These are phyloP conservation scores for Brachionichthys hirsutus DNA, from an alignment of 2,113 vertebrate species.

Conservation along the genomic window DNA sequence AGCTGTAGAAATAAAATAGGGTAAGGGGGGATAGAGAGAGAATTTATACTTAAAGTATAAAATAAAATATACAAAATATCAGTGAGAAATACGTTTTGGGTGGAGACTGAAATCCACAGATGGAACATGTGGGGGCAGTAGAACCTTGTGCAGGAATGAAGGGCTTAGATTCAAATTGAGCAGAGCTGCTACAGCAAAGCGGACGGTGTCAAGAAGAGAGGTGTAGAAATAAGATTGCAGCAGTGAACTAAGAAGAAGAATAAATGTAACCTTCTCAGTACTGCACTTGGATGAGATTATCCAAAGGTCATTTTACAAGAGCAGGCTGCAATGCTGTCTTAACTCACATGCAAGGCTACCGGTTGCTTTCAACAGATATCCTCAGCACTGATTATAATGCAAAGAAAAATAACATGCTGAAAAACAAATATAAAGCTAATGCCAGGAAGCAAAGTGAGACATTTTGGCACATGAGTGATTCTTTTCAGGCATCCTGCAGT, in stretches of 20 bases:
- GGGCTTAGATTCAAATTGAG: conserved; percentile 16
- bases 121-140: conserved; percentile 68
- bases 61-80: background rate
- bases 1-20: conserved; percentile 80
- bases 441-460: conserved; percentile 32
- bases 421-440: conserved; percentile 22
- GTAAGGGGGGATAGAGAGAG: background rate
- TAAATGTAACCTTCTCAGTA: conserved; percentile 39
- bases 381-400: conserved; percentile 24
- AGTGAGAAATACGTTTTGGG: background rate
- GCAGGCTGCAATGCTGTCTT: background rate
- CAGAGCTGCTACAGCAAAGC: conserved; percentile 1
- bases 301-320: background rate
- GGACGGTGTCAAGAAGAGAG: conserved; percentile 10
- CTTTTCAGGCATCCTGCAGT: conserved; percentile 21
- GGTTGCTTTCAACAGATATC: conserved; percentile 1
- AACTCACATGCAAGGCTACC: background rate
- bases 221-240: conserved; percentile 9
- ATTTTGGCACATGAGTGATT: conserved; percentile 17
- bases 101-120: conserved; percentile 16
- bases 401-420: conserved; percentile 21
- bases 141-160: conserved; percentile 36
- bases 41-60: background rate
- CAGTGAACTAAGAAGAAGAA: background rate
- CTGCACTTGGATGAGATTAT: background rate